Evolutionary conservation across 2,113 vertebrate genomes (phyloP).

Genomic region (Hippocampus zosterae): DNA sequence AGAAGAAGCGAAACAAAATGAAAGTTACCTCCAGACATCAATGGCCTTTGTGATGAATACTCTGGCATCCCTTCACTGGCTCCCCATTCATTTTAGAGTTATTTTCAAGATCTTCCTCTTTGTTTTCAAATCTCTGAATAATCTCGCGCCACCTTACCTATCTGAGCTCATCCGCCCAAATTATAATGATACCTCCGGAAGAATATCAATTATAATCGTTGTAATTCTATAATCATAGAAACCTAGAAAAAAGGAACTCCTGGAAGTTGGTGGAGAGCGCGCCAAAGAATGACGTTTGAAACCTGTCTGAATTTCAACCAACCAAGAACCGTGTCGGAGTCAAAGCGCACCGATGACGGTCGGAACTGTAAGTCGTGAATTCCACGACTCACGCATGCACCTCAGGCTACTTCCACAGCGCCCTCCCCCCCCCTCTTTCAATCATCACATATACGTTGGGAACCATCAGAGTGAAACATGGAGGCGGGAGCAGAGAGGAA

Average conservation of each 20-base stretch:
- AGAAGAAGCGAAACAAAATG: neutral
- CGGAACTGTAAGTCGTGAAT: slow-evolving; percentile 29
- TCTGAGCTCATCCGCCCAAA: no score
- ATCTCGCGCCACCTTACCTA: no score
- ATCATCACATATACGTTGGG: slow-evolving; percentile 13
- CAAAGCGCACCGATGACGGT: slow-evolving; percentile 19
- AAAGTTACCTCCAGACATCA: neutral
- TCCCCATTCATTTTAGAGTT: no score
- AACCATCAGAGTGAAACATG: slow-evolving; percentile 36
- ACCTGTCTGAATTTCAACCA: neutral
- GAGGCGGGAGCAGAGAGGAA: slow-evolving; percentile 37
- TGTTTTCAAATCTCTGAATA: no score
- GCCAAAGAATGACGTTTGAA: neutral
- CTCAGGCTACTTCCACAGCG: slow-evolving; percentile 15
- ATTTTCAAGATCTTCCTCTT: no score
- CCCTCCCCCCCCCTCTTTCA: neutral
- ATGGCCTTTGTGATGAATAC: neutral
- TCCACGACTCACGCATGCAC: slow-evolving; percentile 26
- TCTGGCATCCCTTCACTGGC: no score
- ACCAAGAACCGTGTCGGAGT: neutral
- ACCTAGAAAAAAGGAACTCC: neutral
- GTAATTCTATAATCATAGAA: neutral
- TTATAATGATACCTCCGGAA: neutral
- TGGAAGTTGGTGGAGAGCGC: neutral
- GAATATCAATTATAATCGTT: neutral